Evolutionary conservation across 1,140 invertebrate genomes (phyloP), one percentile per base, ranked within the genome.

Genomic region (Rhopalosiphum padi): DNA sequence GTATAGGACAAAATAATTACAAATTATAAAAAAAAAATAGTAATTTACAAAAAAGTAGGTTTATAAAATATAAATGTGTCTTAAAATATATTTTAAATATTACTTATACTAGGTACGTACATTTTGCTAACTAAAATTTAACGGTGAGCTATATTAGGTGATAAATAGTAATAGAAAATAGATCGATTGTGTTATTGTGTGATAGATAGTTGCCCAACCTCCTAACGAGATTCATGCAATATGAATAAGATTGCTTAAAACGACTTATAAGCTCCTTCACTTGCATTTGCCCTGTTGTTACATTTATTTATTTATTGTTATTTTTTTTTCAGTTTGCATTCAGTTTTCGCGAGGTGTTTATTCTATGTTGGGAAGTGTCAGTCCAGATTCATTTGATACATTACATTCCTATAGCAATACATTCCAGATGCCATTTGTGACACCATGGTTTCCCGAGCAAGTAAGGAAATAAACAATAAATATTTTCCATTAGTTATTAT

Each of bases 381-480:
- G 97, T 94, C 97, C 98, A 15, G 98, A 99, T 94, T 98, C 98
- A 15, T 98, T 99, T 95, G 97, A 99, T 95, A 99, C 98, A 35
- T 96, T 99, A 82, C 98, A 99, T 95, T 99, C 98, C 2, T 99
- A 99, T 95, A 98, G 98, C 94, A 99, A 99, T 95, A 99, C 98
- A 11, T 99, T 99, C 95, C 97, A 99, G 95, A 98, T 99, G 97
- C 99, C 99, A 43, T 99, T 99, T 95, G 96, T 99, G 68, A 99
- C 98, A 51, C 98, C 98, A 22, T 98, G 97, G 97, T 98, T 98
- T 95, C 98, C 98, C 0, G 98, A 98, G 95, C 98, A 98, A 96
- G 97, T 98, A 96, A 96, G 95, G 30, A 93, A 55, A 68, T 90
- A 41, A 46, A 30, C 23, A 9, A 41, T 83, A 77, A 25, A 22